Evolutionary conservation across 2,888 invertebrate species (phyloP), one percentile per base, ranked within the genome.

Genomic region (Thumatha senex): DNA sequence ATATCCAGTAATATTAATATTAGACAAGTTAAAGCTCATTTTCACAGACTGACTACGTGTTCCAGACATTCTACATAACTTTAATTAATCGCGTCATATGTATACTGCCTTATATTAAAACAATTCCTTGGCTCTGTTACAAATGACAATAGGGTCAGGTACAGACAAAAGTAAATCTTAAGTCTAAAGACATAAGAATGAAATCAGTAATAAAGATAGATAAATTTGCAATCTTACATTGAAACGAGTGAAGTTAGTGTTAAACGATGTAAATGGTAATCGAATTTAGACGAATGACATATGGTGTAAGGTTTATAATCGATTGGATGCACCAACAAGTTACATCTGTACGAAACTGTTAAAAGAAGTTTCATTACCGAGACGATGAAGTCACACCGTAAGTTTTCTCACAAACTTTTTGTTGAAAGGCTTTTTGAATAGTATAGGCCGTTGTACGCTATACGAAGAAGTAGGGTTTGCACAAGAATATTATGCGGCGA

Each of bases 31-130:
- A 40, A 48, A 51, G 52, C 43, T 56, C 54, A 24, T 24, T 24
- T 24, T 15, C 42, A 8, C 61, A 60, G 50, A 63, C 60, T 57
- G 55, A 55, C 58, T 52, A 49, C 44, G 41, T 41, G 48, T 38
- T 52, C 54, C 56, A 53, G 61, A 61, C 61, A 63, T 59, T 58
- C 63, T 24, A 69, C 63, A 70, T 63, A 67, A 68, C 62, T 72
- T 74, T 76, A 79, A 80, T 81, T 80, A 78, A 82, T 80, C 70
- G 71, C 70, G 74, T 76, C 71, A 72, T 74, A 69, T 74, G 67
- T 72, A 78, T 67, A 70, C 75, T 73, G 66, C 69, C 74, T 75
- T 77, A 79, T 74, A 78, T 78, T 78, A 78, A 65, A 79, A 80
- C 76, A 75, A 76, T 82, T 80, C 78, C 78, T 76, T 70, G 74